Conservation (phyloP, 2,888 invertebrate species). For the Phortica okadai region DNA sequence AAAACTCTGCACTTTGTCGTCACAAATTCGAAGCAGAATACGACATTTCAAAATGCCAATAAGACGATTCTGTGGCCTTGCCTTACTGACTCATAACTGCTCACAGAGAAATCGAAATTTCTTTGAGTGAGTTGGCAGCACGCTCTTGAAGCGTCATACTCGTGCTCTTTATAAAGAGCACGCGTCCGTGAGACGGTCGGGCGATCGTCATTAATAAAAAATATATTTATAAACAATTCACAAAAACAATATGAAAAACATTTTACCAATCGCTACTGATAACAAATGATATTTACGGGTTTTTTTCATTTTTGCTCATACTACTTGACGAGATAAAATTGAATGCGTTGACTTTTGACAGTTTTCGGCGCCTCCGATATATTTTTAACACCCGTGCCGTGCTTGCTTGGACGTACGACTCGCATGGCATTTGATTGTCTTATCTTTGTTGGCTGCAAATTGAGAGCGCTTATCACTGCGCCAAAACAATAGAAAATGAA, state of each 20-base stretch:
- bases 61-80: not conserved
- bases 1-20: not conserved
- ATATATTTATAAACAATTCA: not conserved
- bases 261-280: not conserved
- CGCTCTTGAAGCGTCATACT: not conserved
- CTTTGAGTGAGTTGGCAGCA: conserved; percentile 3
- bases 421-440: not conserved
- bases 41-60: not conserved
- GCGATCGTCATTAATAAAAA: not conserved
- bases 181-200: not conserved
- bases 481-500: not conserved
- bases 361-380: not conserved
- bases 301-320: not conserved
- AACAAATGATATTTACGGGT: not conserved
- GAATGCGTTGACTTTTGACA: conserved; percentile 4
- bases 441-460: not conserved
- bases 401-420: no score
- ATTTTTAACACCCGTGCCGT: not conserved
- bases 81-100: not conserved
- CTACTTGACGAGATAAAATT: conserved; percentile 6
- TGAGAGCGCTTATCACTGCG: not conserved
- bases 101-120: not conserved
- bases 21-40: not conserved
- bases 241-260: not conserved
- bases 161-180: not conserved